phyloP scores from a whole-genome alignment of 23 tunicate genomes.

The Trididemnum miniatum region DNA sequence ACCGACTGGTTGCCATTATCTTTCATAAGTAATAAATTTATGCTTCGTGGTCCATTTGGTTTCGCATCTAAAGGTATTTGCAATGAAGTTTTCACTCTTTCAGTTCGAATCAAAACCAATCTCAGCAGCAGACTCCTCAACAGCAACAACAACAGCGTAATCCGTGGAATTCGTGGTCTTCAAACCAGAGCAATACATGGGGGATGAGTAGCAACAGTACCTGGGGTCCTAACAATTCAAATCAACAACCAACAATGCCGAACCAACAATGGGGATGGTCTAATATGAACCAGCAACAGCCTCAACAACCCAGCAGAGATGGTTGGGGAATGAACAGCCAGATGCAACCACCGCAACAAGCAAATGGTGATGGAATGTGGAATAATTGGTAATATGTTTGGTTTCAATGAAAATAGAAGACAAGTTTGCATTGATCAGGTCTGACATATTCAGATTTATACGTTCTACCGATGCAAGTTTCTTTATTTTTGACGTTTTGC shows the following conservation, averaged over 20 bases:
- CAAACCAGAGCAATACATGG: conserved; percentile 28
- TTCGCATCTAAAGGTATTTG: too few species aligned
- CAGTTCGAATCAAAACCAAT: neutral
- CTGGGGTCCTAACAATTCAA: conserved; percentile 49
- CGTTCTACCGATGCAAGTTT: too few species aligned
- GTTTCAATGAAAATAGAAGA: neutral
- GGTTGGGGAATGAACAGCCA: conserved; percentile 59
- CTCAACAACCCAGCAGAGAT: conserved; percentile 53
- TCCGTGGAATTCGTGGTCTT: conserved; percentile 34
- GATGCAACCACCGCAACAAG: conserved; percentile 11
- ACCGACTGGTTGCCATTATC: too few species aligned
- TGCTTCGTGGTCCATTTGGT: too few species aligned
- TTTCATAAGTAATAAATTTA: too few species aligned
- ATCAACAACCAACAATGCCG: conserved; percentile 47
- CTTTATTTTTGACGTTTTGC: too few species aligned
- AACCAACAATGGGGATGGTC: conserved; percentile 85
- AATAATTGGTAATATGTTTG: conserved; percentile 38
- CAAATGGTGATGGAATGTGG: conserved; percentile 67
- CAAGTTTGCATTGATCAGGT: too few species aligned
- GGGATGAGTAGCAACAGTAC: conserved; percentile 44
- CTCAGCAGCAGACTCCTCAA: conserved; percentile 6
- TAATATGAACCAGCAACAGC: conserved; percentile 29
- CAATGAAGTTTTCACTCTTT: neutral
- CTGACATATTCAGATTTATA: too few species aligned
- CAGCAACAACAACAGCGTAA: conserved; percentile 64